Evolutionary conservation across 2,797 vertebrate species (phyloP), one percentile per base, ranked within the genome.

Genomic region (Rhincodon typus): DNA sequence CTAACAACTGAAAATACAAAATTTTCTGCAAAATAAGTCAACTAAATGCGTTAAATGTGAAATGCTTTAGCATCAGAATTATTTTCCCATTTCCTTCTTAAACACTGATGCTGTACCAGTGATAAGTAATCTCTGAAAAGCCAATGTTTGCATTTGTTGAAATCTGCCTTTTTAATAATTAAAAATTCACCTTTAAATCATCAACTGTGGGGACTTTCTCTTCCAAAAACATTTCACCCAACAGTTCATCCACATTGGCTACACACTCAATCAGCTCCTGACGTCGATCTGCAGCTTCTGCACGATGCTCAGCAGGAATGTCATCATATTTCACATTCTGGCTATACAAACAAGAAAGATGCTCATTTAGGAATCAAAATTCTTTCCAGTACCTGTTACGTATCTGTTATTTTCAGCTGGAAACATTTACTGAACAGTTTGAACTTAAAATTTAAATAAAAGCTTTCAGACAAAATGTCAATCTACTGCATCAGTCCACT

Each of bases 191-290:
- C 98, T 99, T 99, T 74, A 99, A 95, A 30, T 99, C 98, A 0
- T 97, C 96, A 62, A 97, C 96, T 0, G 98, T 98, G 77, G 99
- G 99, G 17, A 98, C 95, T 96, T 97, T 98, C 96, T 99, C 99
- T 96, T 99, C 99, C 96, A 99, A 96, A 96, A 99, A 99, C 96
- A 99, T 97, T 97, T 99, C 99, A 46, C 99, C 99, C 82, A 99
- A 97, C 0, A 97, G 97, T 94, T 99, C 99, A 12, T 99, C 99
- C 0, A 98, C 97, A 34, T 99, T 98, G 2, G 98, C 98, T 25
- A 99, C 98, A 96, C 98, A 99, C 96, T 99, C 99, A 96, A 99
- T 98, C 96, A 99, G 97, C 96, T 99, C 99, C 96, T 98, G 98
- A 38, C 98, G 97, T 46, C 98, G 97, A 53, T 98, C 98, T 0